Conservation (phyloP, 2,113 vertebrate species). For the Silurus meridionalis region DNA sequence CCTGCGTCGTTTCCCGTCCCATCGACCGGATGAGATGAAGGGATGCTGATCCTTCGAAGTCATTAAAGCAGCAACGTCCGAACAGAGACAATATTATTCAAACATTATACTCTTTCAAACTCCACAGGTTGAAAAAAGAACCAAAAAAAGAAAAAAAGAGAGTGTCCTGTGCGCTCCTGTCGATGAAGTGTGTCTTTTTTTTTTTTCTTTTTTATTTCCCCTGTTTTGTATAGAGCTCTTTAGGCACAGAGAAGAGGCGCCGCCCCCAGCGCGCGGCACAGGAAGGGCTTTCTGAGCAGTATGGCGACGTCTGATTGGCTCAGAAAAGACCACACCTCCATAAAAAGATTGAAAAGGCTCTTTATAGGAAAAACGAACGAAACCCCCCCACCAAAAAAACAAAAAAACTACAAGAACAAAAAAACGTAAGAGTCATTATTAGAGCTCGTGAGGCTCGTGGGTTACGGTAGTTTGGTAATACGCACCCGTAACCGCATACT, state of each 20-base stretch:
- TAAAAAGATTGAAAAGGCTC: constrained; percentile 50
- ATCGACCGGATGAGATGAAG: constrained; percentile 30
- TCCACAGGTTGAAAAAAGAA: constrained; percentile 9
- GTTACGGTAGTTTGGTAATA: constrained; percentile 34
- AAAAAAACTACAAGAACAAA: constrained; percentile 20
- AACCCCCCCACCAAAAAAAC: too few species aligned
- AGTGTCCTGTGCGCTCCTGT: constrained; percentile 37
- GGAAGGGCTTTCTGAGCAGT: constrained; percentile 49
- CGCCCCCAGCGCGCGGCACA: constrained; percentile 14
- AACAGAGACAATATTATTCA: constrained; percentile 14
- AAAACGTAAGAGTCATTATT: constrained; percentile 55
- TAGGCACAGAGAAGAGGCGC: constrained; percentile 53
- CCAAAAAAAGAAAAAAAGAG: not conserved
- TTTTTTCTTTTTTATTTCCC: constrained; percentile 5
- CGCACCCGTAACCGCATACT: constrained; percentile 29
- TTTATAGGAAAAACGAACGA: constrained; percentile 11
- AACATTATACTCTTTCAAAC: constrained; percentile 14
- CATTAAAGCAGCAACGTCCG: constrained; percentile 46
- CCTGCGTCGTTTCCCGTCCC: not conserved
- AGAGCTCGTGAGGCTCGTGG: constrained; percentile 43
- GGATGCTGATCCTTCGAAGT: constrained; percentile 35
- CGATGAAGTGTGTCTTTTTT: not conserved
- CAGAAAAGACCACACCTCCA: constrained; percentile 45
- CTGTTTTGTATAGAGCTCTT: constrained; percentile 47
- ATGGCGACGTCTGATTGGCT: constrained; percentile 51